Evolutionary conservation across 37 sponge, comb jelly and placozoan species (phyloP).

Genomic region (Axinella damicornis): DNA sequence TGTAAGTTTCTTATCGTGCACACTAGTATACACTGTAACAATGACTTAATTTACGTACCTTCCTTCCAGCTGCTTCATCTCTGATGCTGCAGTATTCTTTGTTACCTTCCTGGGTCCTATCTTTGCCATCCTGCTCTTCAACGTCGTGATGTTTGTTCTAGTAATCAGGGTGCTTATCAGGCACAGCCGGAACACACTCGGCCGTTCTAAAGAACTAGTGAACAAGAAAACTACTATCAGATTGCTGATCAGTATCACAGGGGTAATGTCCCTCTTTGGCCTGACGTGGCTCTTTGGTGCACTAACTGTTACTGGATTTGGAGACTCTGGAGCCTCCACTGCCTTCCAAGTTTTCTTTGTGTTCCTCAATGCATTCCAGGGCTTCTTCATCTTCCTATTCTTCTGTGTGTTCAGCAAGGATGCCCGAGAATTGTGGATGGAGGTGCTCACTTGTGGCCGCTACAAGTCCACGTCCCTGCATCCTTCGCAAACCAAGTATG

Average conservation of each 20-base stretch:
- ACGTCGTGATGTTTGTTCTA: constrained; percentile 16
- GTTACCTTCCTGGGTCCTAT: constrained; percentile 11
- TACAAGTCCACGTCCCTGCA: not conserved
- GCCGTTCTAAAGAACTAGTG: not conserved
- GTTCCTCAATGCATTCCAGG: constrained; percentile 16
- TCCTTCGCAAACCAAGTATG: constrained; percentile 1
- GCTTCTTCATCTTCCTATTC: constrained; percentile 25
- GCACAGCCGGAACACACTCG: not conserved
- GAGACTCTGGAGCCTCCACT: no score
- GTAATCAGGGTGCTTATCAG: constrained; percentile 26
- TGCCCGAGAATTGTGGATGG: constrained; percentile 10
- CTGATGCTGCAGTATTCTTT: constrained; percentile 7
- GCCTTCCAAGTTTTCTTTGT: constrained; percentile 23
- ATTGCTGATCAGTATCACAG: constrained; percentile 36
- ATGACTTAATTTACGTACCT: no score
- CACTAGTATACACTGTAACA: no score
- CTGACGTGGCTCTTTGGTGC: constrained; percentile 43
- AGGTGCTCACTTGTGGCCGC: constrained; percentile 1
- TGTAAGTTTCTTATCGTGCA: no score
- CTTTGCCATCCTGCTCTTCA: constrained; percentile 20
- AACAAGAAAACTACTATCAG: not conserved
- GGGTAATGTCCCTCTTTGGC: constrained; percentile 50
- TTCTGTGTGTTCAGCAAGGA: constrained; percentile 14
- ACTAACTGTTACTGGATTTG: not conserved
- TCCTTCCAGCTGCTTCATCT: constrained; percentile 3